These are phyloP conservation scores for Platypus cylindrus DNA, from an alignment of 2,888 invertebrate genomes.

Conservation along the genomic window DNA sequence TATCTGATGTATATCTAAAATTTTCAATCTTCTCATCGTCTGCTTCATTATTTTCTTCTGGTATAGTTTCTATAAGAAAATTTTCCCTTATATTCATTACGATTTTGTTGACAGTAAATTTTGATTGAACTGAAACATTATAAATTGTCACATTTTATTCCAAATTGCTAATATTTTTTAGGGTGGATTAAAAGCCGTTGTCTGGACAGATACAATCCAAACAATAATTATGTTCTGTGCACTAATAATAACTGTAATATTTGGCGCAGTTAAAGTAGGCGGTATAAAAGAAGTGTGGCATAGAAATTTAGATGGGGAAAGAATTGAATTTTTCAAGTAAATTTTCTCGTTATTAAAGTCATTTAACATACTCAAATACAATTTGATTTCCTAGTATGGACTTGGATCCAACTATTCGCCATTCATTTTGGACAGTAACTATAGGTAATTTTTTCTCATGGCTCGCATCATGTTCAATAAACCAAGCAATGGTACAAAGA, in stretches of 20 bases:
- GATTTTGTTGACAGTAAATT: no score
- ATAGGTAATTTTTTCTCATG: conserved; percentile 70
- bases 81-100: no score
- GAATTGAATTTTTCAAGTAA: conserved; percentile 65
- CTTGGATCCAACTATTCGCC: conserved; percentile 60
- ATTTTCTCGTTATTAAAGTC: conserved; percentile 3
- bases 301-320: conserved; percentile 45
- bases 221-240: conserved; percentile 62
- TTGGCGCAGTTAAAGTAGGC: conserved; percentile 54
- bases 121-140: no score
- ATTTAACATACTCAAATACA: neutral
- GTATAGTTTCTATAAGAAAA: no score
- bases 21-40: no score
- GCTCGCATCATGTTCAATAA: conserved; percentile 70
- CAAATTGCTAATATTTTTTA: conserved; percentile 34
- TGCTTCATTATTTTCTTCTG: no score
- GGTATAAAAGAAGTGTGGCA: conserved; percentile 48
- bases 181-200: conserved; percentile 69
- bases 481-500: conserved; percentile 79
- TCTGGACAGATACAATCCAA: conserved; percentile 71
- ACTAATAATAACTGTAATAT: conserved; percentile 49
- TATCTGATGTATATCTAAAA: no score
- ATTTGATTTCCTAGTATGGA: conserved; percentile 47
- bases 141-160: no score
- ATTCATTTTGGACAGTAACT: conserved; percentile 69